Evolutionary conservation across 2,113 vertebrate genomes (phyloP), one percentile per base, ranked within the genome.

Genomic region (Ranitomeya variabilis): DNA sequence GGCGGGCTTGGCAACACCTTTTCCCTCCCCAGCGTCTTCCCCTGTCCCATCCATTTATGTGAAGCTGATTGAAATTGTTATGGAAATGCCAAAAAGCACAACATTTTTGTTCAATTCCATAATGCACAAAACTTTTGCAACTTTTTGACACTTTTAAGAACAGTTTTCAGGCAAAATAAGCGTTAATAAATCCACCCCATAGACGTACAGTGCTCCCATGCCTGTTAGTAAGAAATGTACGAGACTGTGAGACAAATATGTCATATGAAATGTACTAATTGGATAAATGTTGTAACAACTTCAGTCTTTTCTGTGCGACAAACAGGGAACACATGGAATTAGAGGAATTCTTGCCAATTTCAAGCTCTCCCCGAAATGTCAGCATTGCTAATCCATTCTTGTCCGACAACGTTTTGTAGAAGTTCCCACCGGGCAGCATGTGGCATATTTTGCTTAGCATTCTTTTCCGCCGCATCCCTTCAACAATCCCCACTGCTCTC

Each of bases 371-470:
- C 16, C 23, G 15, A 31, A 77, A 18, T 16, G 37, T 77, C 84
- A 64, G 62, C 62, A 78, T 57, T 59, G 60, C 26, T 78, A 89
- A 89, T 79, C 13, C 16, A 18, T 54, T 79, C 57, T 67, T 52
- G 51, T 67, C 87, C 11, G 23, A 26, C 8, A 52, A 79, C 59
- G 67, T 78, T 78, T 59, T 76, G n/a, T 11, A 85, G 59, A 84
- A 64, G n/a, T 37, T 69, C 82, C 87, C 87, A 77, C 57, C 60
- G 82, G 74, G 87, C 85, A 85, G 77, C 77, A 80, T 31, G 60
- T 67, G 45, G 60, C 62, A 71, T 62, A 83, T 83, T 84, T 84
- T 78, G 57, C 80, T 83, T 66, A 88, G 78, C 60, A 78, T 51
- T 64, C 45, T 84, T 76, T 52, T 54, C 81, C 69, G 59, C 16